phyloP scores from a whole-genome alignment of 1,140 invertebrate species.

The Ylistrum balloti region DNA sequence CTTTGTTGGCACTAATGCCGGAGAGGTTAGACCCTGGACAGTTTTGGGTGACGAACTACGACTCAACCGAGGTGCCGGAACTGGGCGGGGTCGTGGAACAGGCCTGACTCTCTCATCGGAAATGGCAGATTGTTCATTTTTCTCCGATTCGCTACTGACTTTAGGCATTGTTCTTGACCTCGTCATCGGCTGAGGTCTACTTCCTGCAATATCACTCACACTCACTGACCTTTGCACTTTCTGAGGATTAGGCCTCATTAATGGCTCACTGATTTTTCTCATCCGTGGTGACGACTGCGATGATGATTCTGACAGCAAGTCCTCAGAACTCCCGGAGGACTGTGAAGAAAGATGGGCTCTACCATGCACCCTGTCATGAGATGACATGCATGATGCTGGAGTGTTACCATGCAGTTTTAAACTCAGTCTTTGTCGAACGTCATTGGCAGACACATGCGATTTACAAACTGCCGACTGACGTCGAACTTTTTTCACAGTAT shows the following conservation, averaged over 20 bases:
- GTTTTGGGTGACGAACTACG: neutral
- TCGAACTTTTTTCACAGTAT: constrained; percentile 54
- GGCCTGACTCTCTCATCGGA: neutral
- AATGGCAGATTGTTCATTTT: neutral
- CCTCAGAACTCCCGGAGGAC: neutral
- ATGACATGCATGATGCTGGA: neutral
- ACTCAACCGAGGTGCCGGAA: neutral
- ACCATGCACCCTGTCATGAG: constrained; percentile 16
- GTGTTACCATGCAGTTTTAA: constrained; percentile 58
- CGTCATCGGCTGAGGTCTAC: neutral
- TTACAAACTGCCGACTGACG: constrained; percentile 50
- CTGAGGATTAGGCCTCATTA: neutral
- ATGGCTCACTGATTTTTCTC: neutral
- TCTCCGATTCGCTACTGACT: neutral
- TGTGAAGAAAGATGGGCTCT: neutral
- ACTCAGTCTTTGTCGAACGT: constrained; percentile 58
- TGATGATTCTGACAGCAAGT: constrained; percentile 6
- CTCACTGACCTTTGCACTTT: neutral
- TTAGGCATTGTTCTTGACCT: constrained; percentile 26
- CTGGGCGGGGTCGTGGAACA: constrained; percentile 9
- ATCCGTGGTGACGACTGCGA: constrained; percentile 10
- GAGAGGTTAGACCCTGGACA: neutral
- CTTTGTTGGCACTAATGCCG: neutral
- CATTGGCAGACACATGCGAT: constrained; percentile 58
- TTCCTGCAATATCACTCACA: neutral